Evolutionary conservation across 2,888 invertebrate species (phyloP).

Genomic region (Andrena flavipes): DNA sequence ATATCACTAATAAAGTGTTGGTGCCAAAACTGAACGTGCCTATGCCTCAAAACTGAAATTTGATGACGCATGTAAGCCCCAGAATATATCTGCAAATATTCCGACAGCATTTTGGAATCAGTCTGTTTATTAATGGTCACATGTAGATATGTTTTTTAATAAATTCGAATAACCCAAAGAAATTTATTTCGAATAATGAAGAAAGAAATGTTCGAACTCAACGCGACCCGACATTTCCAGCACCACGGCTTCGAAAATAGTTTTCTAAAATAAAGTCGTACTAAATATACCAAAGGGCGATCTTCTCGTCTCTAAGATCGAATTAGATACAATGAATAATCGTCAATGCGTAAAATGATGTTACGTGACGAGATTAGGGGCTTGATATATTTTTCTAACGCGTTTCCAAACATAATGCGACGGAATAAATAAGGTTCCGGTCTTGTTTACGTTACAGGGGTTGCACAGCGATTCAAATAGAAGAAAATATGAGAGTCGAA

Average conservation of each 20-base stretch:
- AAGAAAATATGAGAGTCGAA: slow-evolving; percentile 6
- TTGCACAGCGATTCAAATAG: neutral
- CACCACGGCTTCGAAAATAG: slow-evolving; percentile 18
- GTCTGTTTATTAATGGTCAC: no score
- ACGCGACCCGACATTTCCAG: slow-evolving; percentile 4
- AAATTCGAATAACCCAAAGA: neutral
- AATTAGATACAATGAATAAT: slow-evolving; percentile 57
- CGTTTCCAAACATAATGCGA: neutral
- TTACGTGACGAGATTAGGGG: slow-evolving; percentile 12
- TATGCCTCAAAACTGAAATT: no score
- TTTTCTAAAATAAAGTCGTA: slow-evolving; percentile 37
- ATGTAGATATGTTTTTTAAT: neutral
- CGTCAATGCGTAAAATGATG: slow-evolving; percentile 30
- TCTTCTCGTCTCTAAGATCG: slow-evolving; percentile 38
- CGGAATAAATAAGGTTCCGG: neutral
- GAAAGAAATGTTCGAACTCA: neutral
- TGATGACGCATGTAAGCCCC: no score
- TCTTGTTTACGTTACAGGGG: slow-evolving; percentile 10
- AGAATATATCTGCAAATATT: no score
- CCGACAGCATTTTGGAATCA: no score
- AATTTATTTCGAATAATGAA: neutral
- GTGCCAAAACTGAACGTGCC: no score
- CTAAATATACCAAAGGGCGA: slow-evolving; percentile 51
- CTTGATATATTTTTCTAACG: slow-evolving; percentile 9
- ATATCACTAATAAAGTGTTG: no score